Conservation (phyloP, 2,113 vertebrate genomes). For the Pedetes capensis region DNA sequence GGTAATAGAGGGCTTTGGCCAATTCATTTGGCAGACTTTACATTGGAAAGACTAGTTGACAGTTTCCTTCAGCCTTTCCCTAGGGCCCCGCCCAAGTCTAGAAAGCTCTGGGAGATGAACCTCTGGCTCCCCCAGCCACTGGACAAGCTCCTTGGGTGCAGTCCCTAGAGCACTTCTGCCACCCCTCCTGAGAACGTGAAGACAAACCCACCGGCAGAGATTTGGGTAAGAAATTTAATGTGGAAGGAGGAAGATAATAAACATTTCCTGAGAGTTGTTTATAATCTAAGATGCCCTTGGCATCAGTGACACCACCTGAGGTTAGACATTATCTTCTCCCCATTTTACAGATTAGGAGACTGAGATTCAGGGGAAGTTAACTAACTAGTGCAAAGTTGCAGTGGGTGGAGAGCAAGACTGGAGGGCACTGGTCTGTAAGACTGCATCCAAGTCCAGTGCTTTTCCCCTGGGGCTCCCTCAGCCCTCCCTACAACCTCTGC, state of each 20-base stretch:
- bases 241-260: background rate
- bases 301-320: background rate
- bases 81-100: constrained; percentile 77
- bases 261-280: background rate
- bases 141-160: constrained; percentile 47
- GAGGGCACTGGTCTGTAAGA: background rate
- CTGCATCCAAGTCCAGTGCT: background rate
- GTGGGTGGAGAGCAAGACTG: background rate
- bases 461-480: background rate
- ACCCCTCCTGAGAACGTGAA: background rate
- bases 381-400: background rate
- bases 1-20: constrained; percentile 79
- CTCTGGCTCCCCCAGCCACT: constrained; percentile 64
- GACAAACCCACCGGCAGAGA: background rate
- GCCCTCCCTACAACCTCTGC: background rate
- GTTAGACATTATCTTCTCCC: background rate
- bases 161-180: constrained; percentile 28
- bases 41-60: constrained; percentile 89
- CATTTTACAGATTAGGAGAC: background rate
- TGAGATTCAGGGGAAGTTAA: background rate
- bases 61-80: constrained; percentile 84
- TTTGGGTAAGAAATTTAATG: constrained; percentile 53
- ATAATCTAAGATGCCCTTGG: background rate
- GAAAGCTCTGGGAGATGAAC: constrained; percentile 87
- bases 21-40: constrained; percentile 79